These are phyloP conservation scores for Apolygus lucorum DNA, from an alignment of 1,140 invertebrate genomes.

Conservation along the genomic window DNA sequence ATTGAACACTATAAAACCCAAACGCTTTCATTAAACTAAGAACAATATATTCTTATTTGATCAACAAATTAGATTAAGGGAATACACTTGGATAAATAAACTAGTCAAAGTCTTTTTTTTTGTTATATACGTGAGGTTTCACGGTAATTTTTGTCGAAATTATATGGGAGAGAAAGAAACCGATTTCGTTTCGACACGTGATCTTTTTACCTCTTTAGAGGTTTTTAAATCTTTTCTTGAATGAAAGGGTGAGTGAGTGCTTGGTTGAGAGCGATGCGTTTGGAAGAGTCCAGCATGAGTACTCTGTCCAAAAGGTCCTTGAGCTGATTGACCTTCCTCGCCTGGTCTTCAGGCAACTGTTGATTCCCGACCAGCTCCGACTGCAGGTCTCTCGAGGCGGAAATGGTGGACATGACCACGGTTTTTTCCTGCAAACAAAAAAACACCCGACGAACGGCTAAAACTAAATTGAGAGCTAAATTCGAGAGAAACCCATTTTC, in stretches of 20 bases:
- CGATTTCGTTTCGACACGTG: not conserved
- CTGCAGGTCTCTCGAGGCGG: conserved; percentile 72
- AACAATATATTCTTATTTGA: not conserved
- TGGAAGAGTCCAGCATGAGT: conserved; percentile 84
- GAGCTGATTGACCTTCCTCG: conserved; percentile 82
- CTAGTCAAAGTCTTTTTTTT: no score
- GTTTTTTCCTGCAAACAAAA: conserved; percentile 77
- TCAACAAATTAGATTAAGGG: not conserved
- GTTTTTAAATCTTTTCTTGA: conserved; percentile 69
- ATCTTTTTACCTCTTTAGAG: conserved; percentile 17
- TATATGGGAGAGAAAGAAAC: not conserved
- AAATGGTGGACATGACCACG: conserved; percentile 86
- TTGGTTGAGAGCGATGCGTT: conserved; percentile 86
- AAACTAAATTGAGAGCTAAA: no score
- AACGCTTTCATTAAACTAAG: not conserved
- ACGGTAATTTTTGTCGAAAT: no score
- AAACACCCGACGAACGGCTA: no score
- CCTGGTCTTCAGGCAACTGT: conserved; percentile 80
- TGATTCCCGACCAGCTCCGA: conserved; percentile 79
- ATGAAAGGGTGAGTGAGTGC: conserved; percentile 95
- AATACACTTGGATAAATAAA: no score
- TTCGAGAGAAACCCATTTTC: no score
- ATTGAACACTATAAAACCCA: conserved; percentile 7
- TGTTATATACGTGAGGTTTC: no score
- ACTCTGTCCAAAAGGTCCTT: conserved; percentile 92